phyloP scores from a whole-genome alignment of 2,888 invertebrate genomes.

The Anthophora plumipes region DNA sequence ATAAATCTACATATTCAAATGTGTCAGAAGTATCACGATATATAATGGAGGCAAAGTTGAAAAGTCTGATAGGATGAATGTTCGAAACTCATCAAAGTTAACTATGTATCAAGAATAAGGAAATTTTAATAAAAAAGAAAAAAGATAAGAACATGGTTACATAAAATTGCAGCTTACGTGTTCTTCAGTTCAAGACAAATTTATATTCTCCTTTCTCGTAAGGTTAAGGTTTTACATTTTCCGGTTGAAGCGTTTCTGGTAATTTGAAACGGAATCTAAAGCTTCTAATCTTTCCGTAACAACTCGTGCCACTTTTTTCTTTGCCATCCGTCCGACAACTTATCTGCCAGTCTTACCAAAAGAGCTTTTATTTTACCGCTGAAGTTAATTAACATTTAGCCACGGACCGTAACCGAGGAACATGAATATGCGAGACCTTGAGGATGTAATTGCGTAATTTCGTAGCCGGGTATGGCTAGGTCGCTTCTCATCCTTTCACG shows the following conservation, averaged over 20 bases:
- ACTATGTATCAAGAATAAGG: background rate
- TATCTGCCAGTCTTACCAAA: conserved; percentile 4
- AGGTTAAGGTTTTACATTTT: background rate
- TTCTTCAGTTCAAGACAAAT: background rate
- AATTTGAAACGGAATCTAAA: background rate
- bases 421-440: conserved; percentile 46
- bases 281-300: background rate
- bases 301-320: background rate
- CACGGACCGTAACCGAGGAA: conserved; percentile 6
- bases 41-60: too few relatives aligned
- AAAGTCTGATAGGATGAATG: background rate
- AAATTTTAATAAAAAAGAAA: background rate
- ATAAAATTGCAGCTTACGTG: background rate
- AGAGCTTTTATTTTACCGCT: conserved; percentile 34
- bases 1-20: background rate
- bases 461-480: background rate
- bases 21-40: background rate
- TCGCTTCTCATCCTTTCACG: background rate
- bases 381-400: conserved; percentile 57
- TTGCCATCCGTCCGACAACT: background rate
- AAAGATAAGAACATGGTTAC: too few relatives aligned
- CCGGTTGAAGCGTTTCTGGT: background rate
- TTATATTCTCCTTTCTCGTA: background rate
- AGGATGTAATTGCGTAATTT: conserved; percentile 49
- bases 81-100: background rate